phyloP scores from a whole-genome alignment of 2,888 invertebrate genomes.

The Fissipunctia ypsillon region DNA sequence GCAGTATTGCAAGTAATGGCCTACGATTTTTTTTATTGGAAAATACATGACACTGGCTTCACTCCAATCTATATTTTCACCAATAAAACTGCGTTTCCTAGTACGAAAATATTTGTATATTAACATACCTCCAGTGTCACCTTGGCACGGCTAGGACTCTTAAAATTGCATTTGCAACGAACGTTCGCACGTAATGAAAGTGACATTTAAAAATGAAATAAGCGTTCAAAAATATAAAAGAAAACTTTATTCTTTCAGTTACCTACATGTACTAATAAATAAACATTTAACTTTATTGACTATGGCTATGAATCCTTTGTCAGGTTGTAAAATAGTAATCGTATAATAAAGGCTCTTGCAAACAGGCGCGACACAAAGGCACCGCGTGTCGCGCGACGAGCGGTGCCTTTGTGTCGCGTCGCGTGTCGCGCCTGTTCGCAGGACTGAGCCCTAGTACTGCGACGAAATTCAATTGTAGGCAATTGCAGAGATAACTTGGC shows the following conservation, averaged over 20 bases:
- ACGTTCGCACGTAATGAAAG: slow-evolving; percentile 35
- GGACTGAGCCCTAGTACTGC: no score
- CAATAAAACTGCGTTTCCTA: slow-evolving; percentile 39
- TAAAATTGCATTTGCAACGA: slow-evolving; percentile 48
- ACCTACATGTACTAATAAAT: slow-evolving; percentile 27
- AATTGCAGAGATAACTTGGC: slow-evolving; percentile 25
- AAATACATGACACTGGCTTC: slow-evolving; percentile 46
- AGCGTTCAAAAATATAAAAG: slow-evolving; percentile 13
- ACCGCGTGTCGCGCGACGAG: no score
- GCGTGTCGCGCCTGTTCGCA: no score
- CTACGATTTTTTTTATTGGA: slow-evolving; percentile 14
- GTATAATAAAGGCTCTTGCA: no score
- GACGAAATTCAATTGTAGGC: slow-evolving; percentile 14
- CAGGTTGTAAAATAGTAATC: slow-evolving; percentile 12
- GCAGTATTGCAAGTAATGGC: slow-evolving; percentile 9
- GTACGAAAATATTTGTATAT: slow-evolving; percentile 37
- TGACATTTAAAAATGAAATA: slow-evolving; percentile 32
- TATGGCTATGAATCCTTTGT: slow-evolving; percentile 34
- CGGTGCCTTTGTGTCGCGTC: no score
- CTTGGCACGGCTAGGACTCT: slow-evolving; percentile 20
- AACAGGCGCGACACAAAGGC: no score
- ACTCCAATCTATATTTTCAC: slow-evolving; percentile 48
- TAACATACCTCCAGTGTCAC: slow-evolving; percentile 33
- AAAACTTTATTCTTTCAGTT: slow-evolving; percentile 5
- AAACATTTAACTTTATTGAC: slow-evolving; percentile 16